Conservation (phyloP, 2,888 invertebrate species). For the Tyria jacobaeae region DNA sequence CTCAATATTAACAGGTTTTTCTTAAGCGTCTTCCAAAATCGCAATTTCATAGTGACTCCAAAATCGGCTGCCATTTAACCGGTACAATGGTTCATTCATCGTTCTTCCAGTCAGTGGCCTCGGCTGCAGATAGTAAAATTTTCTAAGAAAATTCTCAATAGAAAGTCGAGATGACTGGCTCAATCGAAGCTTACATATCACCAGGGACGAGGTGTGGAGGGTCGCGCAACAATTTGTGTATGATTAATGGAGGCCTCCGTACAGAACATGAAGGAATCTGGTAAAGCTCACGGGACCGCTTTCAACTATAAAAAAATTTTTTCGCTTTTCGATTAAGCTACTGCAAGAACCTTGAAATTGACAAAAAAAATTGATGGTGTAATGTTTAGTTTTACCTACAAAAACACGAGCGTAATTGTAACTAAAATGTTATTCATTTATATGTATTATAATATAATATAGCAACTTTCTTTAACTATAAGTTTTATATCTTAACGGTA, state of each 20-base stretch:
- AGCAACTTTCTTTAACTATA: too few relatives aligned
- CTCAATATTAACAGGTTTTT: background rate
- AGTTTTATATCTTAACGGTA: too few relatives aligned
- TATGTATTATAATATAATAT: too few relatives aligned
- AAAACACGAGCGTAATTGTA: too few relatives aligned
- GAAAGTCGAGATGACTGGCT: conserved; percentile 72
- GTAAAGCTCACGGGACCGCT: conserved; percentile 63
- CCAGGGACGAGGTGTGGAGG: conserved; percentile 48
- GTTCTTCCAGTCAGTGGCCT: conserved; percentile 50
- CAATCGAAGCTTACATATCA: conserved; percentile 70
- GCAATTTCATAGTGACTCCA: conserved; percentile 31
- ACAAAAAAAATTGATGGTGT: too few relatives aligned
- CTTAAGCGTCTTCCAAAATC: conserved; percentile 12
- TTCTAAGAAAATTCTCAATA: conserved; percentile 55
- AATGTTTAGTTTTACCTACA: too few relatives aligned
- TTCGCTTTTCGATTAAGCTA: conserved; percentile 25
- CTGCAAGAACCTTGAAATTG: background rate
- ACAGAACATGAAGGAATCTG: conserved; percentile 36
- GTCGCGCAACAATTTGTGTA: conserved; percentile 52
- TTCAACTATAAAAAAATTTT: conserved; percentile 58
- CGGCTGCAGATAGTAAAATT: conserved; percentile 45
- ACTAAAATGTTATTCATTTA: too few relatives aligned
- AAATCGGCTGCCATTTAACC: conserved; percentile 25
- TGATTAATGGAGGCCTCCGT: conserved; percentile 46
- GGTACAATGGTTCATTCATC: conserved; percentile 46